Percentiles rank a stretch among this genome's conserved stretches.
Conservation (phyloP, 2,888 invertebrate genomes). For the Acholoe squamosa region DNA sequence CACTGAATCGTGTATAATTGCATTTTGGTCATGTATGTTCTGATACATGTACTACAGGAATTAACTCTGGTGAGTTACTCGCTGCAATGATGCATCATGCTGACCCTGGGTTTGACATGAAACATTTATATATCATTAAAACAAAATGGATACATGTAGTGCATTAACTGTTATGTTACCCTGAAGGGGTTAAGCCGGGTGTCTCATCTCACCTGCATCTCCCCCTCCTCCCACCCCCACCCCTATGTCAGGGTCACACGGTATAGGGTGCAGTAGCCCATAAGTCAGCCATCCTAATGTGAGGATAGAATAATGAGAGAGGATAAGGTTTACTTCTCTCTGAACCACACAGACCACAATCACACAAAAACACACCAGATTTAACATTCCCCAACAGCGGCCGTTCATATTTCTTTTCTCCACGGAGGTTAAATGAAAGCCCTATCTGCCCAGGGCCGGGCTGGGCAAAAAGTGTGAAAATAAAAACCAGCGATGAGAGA, state of each 20-base stretch:
- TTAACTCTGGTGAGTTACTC: no score
- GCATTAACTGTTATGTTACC: no score
- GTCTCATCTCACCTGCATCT: no score
- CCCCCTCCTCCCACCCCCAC: no score
- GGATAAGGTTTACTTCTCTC: background rate
- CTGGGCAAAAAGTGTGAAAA: background rate
- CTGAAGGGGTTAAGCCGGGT: no score
- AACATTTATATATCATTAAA: no score
- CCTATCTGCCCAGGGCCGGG: background rate
- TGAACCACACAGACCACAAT: background rate
- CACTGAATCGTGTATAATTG: no score
- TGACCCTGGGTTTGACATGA: no score
- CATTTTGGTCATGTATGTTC: no score
- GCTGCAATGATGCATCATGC: no score
- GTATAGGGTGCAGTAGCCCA: conserved; percentile 6
- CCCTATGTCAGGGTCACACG: background rate
- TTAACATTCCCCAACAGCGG: background rate
- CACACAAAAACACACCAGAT: conserved; percentile 21
- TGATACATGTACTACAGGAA: no score
- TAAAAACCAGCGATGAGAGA: background rate
- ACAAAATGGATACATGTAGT: no score
- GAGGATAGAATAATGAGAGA: background rate
- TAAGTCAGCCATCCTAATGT: background rate
- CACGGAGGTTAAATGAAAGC: background rate
- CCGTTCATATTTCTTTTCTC: background rate